Evolutionary conservation across 2,797 vertebrate genomes (phyloP).

Genomic region (Lagorchestes hirsutus): DNA sequence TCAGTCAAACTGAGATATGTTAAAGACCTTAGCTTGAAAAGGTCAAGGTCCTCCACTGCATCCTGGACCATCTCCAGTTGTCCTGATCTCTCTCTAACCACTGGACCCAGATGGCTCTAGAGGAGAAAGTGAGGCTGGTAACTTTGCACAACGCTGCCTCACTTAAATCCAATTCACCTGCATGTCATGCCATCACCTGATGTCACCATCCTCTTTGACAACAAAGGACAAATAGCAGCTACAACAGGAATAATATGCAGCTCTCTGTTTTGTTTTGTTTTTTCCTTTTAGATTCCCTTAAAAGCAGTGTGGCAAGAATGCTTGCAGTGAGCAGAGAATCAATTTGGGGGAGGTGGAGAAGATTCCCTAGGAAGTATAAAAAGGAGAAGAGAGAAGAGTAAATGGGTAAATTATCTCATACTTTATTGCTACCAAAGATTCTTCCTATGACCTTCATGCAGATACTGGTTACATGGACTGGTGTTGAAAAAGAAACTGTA

Average conservation of each 20-base stretch:
- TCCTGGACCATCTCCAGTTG: too few relatives aligned
- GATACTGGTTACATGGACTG: not conserved
- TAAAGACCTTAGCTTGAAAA: too few relatives aligned
- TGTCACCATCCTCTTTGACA: too few relatives aligned
- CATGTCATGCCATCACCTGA: too few relatives aligned
- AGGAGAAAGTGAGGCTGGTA: too few relatives aligned
- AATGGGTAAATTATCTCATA: not conserved
- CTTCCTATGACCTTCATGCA: not conserved
- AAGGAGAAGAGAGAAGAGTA: not conserved
- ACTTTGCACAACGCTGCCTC: too few relatives aligned
- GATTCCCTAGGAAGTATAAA: not conserved
- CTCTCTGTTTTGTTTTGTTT: not conserved
- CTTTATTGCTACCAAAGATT: not conserved
- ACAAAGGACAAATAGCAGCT: too few relatives aligned
- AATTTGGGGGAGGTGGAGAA: not conserved
- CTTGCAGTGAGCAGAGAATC: not conserved
- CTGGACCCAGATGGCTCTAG: too few relatives aligned
- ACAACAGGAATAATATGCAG: not conserved
- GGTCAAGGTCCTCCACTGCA: too few relatives aligned
- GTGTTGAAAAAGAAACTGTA: not conserved
- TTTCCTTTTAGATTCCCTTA: not conserved
- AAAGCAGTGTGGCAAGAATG: not conserved
- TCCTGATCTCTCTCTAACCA: too few relatives aligned
- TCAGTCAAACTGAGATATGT: too few relatives aligned
- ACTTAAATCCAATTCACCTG: too few relatives aligned